Percentiles rank a stretch among this genome's conserved stretches.
Conservation (phyloP, 2,888 invertebrate genomes). For the Cataglyphis cursor region DNA sequence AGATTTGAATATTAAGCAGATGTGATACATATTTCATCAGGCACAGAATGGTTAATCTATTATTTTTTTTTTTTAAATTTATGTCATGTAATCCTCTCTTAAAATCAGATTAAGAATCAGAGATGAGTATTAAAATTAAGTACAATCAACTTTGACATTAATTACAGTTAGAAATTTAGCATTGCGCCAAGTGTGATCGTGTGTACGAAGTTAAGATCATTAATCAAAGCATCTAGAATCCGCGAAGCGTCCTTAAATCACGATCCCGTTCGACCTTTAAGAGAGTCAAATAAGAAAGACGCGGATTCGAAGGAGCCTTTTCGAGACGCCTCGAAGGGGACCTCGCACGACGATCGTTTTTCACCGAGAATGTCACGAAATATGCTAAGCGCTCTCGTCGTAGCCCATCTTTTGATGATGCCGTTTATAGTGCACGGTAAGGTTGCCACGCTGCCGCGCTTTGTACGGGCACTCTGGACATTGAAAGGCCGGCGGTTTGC, state of each 20-base stretch:
- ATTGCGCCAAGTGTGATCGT: background rate
- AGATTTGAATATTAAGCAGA: background rate
- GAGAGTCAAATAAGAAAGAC: slow-evolving; percentile 19
- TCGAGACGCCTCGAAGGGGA: background rate
- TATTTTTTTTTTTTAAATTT: background rate
- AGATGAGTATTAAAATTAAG: slow-evolving; percentile 11
- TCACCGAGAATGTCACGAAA: slow-evolving; percentile 9
- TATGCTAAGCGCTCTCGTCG: slow-evolving; percentile 76
- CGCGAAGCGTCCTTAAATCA: background rate
- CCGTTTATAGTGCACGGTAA: slow-evolving; percentile 93
- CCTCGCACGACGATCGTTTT: slow-evolving; percentile 10
- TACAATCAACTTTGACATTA: slow-evolving; percentile 1
- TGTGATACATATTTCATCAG: background rate
- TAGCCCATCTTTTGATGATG: slow-evolving; percentile 89
- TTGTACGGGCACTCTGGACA: slow-evolving; percentile 93
- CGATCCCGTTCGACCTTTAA: background rate
- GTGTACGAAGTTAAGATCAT: background rate
- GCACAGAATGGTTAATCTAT: background rate
- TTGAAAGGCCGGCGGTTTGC: slow-evolving; percentile 93
- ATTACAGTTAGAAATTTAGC: background rate
- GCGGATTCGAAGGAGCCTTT: background rate
- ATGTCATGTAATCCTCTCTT: background rate
- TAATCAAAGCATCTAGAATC: background rate
- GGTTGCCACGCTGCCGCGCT: slow-evolving; percentile 94
- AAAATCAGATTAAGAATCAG: background rate